Base-by-base conservation (phyloP, 2,888 invertebrate genomes). In the Drosophila melanosoma region DNA sequence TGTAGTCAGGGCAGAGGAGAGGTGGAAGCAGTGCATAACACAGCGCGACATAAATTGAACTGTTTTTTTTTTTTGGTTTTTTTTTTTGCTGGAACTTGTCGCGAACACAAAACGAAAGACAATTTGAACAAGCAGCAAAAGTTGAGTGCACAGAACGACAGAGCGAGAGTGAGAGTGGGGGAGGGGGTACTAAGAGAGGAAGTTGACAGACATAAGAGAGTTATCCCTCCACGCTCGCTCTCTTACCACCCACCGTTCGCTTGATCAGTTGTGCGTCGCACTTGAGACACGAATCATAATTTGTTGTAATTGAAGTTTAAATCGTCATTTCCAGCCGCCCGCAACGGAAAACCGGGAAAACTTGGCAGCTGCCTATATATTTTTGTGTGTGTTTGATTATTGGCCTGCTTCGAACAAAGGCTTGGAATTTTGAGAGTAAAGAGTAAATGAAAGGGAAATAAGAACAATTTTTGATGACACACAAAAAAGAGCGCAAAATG, bases 31-130 rank as follows among this genome's bases (percentile, higher is more conserved):
- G 64, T 82, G 85, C 85, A 85, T 66, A 76, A 79, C 83, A 83
- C 89, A 85, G 82, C 71, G 82, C 84, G 77, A 82, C 83, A 82
- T 86, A 87, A 86, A 89, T 89, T 86, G 81, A 86, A 87, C 88
- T 89, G 80, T 86, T 88, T 87, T 85, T 87, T 32, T 87, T 83
- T 89, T 82, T 83, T 2, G 2, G 3, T 0, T 87, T 87, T 89
- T 89, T 89, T 83, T 87, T 89, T 88, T 75, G 71, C 82, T 76
- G 33, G 69, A 81, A 75, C 79, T 81, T 80, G 79, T 81, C 75
- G 71, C 79, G 49, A 70, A 73, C 64, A 68, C 20, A 64, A 38
- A 64, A 60, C 53, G 58, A 51, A 38, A 64, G 32, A 65, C 42
- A 45, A 51, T 58, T 60, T 49, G 56, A 36, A 61, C 57, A 45